phyloP scores from a whole-genome alignment of 1,140 invertebrate species.

The Drosophila seguyi region DNA sequence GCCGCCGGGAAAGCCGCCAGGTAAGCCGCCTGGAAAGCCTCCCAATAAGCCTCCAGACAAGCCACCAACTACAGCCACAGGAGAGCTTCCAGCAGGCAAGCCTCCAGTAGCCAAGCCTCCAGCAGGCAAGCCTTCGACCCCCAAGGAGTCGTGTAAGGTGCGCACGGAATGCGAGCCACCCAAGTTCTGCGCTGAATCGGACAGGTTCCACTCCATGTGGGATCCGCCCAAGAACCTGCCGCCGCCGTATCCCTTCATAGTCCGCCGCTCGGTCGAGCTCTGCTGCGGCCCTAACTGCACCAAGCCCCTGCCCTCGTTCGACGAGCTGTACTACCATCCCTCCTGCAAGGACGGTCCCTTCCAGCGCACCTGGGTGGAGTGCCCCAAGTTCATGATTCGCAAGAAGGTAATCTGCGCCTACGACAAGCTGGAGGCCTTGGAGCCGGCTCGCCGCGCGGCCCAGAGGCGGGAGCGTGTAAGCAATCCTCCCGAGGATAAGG shows the following conservation, averaged over 20 bases:
- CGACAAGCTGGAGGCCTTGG: conserved; percentile 15
- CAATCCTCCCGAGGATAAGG: not conserved
- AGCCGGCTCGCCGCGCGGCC: not conserved
- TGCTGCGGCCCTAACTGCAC: conserved; percentile 24
- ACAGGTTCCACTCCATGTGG: conserved; percentile 45
- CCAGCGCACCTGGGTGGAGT: conserved; percentile 55
- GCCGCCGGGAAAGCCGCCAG: conserved; percentile 15
- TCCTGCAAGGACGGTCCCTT: conserved; percentile 33
- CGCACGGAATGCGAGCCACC: conserved; percentile 9
- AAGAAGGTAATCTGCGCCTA: conserved; percentile 29
- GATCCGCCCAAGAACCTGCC: conserved; percentile 31
- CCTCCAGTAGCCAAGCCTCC: not conserved
- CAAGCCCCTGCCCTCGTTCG: conserved; percentile 49
- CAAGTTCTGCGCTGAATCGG: not conserved
- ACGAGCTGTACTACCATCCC: conserved; percentile 45
- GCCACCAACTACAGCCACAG: not conserved
- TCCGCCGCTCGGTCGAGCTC: not conserved
- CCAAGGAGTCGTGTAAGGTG: conserved; percentile 3
- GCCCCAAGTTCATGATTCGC: conserved; percentile 32
- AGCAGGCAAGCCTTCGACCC: not conserved
- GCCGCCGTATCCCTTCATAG: conserved; percentile 28
- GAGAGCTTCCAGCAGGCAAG: not conserved
- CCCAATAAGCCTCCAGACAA: not conserved
- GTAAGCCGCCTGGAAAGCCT: not conserved
- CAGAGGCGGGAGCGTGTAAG: conserved; percentile 4